Conservation (phyloP, 2,888 invertebrate genomes). For the Notodonta dromedarius region DNA sequence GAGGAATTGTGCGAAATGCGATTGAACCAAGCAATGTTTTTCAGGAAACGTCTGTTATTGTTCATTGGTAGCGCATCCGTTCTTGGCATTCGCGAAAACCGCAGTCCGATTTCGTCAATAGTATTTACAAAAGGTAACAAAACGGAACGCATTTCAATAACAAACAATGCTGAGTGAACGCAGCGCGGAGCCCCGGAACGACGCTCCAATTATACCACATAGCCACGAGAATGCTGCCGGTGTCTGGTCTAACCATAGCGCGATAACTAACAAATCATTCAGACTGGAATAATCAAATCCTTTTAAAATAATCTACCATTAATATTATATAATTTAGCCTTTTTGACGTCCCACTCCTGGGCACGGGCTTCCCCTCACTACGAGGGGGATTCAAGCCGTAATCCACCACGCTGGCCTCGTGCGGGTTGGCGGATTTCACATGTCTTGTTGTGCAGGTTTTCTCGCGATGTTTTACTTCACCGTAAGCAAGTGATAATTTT, state of each 20-base stretch:
- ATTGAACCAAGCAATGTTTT: constrained; percentile 21
- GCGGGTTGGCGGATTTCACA: too few relatives aligned
- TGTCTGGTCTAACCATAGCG: neutral
- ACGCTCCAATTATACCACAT: constrained; percentile 52
- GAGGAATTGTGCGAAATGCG: neutral
- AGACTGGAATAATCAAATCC: neutral
- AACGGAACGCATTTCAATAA: constrained; percentile 51
- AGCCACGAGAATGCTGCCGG: neutral
- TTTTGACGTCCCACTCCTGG: too few relatives aligned
- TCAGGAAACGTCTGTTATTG: constrained; percentile 30
- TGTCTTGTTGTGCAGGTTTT: too few relatives aligned
- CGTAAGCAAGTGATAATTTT: too few relatives aligned
- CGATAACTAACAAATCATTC: neutral
- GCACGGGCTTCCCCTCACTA: too few relatives aligned
- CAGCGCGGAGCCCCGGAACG: constrained; percentile 57
- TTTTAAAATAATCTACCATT: too few relatives aligned
- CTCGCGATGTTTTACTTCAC: too few relatives aligned
- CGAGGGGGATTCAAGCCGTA: too few relatives aligned
- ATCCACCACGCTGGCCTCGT: too few relatives aligned
- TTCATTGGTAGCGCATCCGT: constrained; percentile 25
- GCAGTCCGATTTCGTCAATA: constrained; percentile 29
- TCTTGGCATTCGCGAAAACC: constrained; percentile 21
- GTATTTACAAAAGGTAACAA: constrained; percentile 49
- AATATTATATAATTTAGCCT: too few relatives aligned
- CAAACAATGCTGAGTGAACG: constrained; percentile 46